Percentiles rank a stretch among this genome's conserved stretches.
Conservation (phyloP, 2,113 vertebrate species). For the Atractosteus spatula region DNA sequence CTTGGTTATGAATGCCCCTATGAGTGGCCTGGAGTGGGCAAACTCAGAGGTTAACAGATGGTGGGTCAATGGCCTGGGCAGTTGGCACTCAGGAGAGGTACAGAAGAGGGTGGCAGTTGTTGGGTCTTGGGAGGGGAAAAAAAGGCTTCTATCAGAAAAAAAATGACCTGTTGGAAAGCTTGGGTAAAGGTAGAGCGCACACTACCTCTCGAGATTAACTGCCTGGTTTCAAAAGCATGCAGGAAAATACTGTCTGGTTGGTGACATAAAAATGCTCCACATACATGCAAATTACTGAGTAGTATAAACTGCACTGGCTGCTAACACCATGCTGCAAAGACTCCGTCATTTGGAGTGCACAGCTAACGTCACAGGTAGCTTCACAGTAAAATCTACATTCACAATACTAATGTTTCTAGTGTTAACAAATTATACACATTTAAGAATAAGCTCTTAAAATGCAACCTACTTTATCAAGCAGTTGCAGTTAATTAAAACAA, state of each 20-base stretch:
- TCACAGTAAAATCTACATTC: slow-evolving; percentile 92
- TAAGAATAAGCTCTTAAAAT: slow-evolving; percentile 85
- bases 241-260: slow-evolving; percentile 87
- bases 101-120: slow-evolving; percentile 83
- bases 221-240: slow-evolving; percentile 87
- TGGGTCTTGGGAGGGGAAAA: slow-evolving; percentile 73
- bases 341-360: slow-evolving; percentile 79
- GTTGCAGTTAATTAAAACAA: slow-evolving; percentile 85
- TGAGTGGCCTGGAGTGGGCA: slow-evolving; percentile 85
- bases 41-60: slow-evolving; percentile 88
- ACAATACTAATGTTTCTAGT: slow-evolving; percentile 89
- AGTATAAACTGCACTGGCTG: slow-evolving; percentile 85
- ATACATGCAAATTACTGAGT: slow-evolving; percentile 90
- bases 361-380: slow-evolving; percentile 88
- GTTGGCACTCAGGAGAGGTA: slow-evolving; percentile 86
- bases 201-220: slow-evolving; percentile 83
- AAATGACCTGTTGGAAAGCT: slow-evolving; percentile 85
- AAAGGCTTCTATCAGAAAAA: slow-evolving; percentile 70
- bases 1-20: slow-evolving; percentile 82
- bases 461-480: slow-evolving; percentile 84
- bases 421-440: slow-evolving; percentile 91
- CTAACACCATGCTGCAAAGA: slow-evolving; percentile 84
- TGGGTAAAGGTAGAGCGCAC: slow-evolving; percentile 74
- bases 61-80: slow-evolving; percentile 86
- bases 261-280: slow-evolving; percentile 91